Base-by-base conservation (phyloP, 2,113 vertebrate genomes). In the Chloropsis cyanopogon region DNA sequence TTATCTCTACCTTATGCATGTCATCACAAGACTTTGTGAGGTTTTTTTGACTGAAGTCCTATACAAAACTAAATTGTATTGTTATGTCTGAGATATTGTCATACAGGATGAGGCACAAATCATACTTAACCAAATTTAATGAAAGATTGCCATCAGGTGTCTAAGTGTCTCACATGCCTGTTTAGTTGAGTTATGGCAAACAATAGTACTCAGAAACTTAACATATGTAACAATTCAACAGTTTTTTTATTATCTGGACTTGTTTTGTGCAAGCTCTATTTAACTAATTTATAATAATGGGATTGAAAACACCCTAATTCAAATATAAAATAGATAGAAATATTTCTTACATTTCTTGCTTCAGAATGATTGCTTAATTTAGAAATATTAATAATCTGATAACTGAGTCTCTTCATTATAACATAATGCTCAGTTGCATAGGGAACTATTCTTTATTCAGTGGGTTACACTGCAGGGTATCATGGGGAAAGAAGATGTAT, bases 71-170 rank as follows among this genome's bases (percentile, higher is more conserved):
- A 75, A 82, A 78, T 35, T 76, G 15, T 69, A 81, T 90, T 90
- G 28, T 92, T 90, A 75, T 81, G 39, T 37, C 37, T 49, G 44
- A 93, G 64, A 78, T 44, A 68, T 72, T 84, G 31, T 83, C 25
- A 49, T 75, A 76, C 10, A 88, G 33, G 83, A 95, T 88, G 64
- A 95, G 76, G 59, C 50, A 95, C 52, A 97, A 96, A 91, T 78
- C 53, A 61, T 90, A 68, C 91, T 77, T 82, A 52, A 94, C 69
- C 82, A 97, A 97, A 92, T 97, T 97, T 97, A 98, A 97, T 97
- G 97, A 97, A 98, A 98, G 97, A 97, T 97, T 98, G 97, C 97
- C 97, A 98, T 98, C 97, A 97, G 96, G 96, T 97, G 97, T 98
- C 93, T 97, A 96, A 96, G 97, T 24, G 68, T 88, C 93, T 96